Conservation (phyloP, 2,797 vertebrate species). For the Amazonetta brasiliensis region DNA sequence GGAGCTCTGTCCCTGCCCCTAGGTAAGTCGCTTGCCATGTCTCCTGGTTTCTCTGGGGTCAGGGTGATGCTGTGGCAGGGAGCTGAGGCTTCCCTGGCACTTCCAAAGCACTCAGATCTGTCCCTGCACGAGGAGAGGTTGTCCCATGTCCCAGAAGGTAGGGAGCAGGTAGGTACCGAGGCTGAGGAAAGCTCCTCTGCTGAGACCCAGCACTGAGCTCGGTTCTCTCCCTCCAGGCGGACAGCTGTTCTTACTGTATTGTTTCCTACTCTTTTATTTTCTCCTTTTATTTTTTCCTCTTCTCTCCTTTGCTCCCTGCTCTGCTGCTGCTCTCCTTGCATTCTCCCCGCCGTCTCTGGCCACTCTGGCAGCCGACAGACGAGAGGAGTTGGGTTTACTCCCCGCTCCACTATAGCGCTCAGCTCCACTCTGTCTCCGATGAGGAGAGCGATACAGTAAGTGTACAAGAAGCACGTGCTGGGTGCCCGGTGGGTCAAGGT, state of each 20-base stretch:
- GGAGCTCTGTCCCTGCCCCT: background rate
- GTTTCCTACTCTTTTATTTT: slow-evolving; percentile 76
- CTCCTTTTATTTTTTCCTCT: slow-evolving; percentile 69
- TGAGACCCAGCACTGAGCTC: background rate
- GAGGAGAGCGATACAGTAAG: slow-evolving; percentile 99
- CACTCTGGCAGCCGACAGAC: slow-evolving; percentile 93
- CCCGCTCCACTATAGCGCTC: slow-evolving; percentile 97
- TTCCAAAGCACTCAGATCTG: background rate
- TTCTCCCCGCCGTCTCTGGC: slow-evolving; percentile 80
- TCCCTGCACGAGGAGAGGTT: background rate
- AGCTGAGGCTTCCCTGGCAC: background rate
- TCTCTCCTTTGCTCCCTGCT: slow-evolving; percentile 81
- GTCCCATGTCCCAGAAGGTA: background rate
- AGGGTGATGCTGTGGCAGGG: background rate
- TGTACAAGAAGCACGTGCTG: slow-evolving; percentile 59
- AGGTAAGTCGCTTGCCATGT: background rate
- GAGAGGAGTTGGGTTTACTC: slow-evolving; percentile 99
- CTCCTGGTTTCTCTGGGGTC: background rate
- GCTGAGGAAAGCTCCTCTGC: background rate
- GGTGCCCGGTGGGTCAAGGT: slow-evolving; percentile 7
- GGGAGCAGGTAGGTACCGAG: background rate
- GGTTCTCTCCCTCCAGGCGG: background rate
- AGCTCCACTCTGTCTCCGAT: slow-evolving; percentile 91
- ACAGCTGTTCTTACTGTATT: slow-evolving; percentile 44
- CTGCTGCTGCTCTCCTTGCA: slow-evolving; percentile 79